phyloP scores from a whole-genome alignment of 2,888 invertebrate species.

The Sinohyriopsis cumingii region DNA sequence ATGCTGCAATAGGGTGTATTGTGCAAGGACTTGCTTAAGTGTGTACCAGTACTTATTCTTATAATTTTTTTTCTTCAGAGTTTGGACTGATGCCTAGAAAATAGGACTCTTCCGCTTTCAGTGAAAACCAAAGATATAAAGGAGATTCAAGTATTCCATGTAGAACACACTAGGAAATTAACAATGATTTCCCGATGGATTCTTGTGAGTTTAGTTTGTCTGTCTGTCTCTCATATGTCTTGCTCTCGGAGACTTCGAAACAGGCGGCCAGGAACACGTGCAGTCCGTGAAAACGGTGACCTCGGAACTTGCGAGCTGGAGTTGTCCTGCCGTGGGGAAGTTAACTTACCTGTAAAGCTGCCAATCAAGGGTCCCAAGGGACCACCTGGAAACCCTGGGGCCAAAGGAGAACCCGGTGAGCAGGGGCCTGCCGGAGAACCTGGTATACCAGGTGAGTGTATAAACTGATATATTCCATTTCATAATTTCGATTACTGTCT shows the following conservation, averaged over 20 bases:
- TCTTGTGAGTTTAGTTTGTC: too few relatives aligned
- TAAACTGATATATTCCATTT: neutral
- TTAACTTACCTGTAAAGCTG: constrained; percentile 51
- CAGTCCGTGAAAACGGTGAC: constrained; percentile 21
- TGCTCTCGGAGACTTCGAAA: constrained; percentile 17
- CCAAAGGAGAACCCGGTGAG: constrained; percentile 57
- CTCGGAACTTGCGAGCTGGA: constrained; percentile 53
- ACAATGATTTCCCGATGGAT: neutral
- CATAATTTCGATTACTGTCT: too few relatives aligned
- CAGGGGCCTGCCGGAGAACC: constrained; percentile 57
- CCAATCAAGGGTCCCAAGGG: constrained; percentile 65
- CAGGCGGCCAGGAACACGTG: constrained; percentile 23
- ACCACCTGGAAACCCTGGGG: constrained; percentile 59
- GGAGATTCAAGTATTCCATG: neutral
- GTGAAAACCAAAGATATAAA: too few relatives aligned
- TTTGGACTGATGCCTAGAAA: too few relatives aligned
- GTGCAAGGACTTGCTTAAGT: too few relatives aligned
- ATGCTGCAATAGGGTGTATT: too few relatives aligned
- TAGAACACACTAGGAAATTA: neutral
- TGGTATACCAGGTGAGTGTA: constrained; percentile 49
- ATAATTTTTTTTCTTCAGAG: too few relatives aligned
- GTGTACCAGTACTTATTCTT: too few relatives aligned
- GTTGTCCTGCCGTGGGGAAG: constrained; percentile 51
- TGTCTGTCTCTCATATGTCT: neutral
- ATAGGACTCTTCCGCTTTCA: too few relatives aligned